These are phyloP conservation scores for Hippocampus barbouri DNA, from an alignment of 2,113 vertebrate genomes.

Conservation along the genomic window DNA sequence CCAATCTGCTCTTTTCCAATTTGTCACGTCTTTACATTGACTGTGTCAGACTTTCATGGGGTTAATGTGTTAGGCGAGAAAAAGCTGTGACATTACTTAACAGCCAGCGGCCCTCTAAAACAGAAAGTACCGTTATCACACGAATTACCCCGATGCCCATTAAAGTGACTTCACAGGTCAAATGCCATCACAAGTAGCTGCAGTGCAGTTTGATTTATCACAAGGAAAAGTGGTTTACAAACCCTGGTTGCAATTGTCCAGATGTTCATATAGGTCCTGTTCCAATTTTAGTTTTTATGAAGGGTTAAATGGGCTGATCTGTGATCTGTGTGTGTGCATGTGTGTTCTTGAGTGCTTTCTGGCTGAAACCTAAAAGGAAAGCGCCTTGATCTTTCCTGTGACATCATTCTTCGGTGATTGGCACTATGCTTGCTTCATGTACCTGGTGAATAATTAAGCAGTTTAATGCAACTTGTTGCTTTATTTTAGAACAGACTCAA, in stretches of 20 bases:
- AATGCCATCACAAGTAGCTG: slow-evolving; percentile 35
- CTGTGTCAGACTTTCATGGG: slow-evolving; percentile 29
- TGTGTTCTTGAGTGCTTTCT: slow-evolving; percentile 13
- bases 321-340: neutral
- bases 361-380: slow-evolving; percentile 31
- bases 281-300: slow-evolving; percentile 19
- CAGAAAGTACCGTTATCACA: slow-evolving; percentile 35
- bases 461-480: slow-evolving; percentile 27
- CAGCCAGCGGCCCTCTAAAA: slow-evolving; percentile 41
- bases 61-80: slow-evolving; percentile 44
- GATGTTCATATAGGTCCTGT: slow-evolving; percentile 13
- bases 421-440: slow-evolving; percentile 33
- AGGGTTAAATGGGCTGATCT: slow-evolving; percentile 1
- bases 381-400: slow-evolving; percentile 38
- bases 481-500: slow-evolving; percentile 26
- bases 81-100: slow-evolving; percentile 37
- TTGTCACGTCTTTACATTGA: slow-evolving; percentile 29
- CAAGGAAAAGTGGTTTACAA: slow-evolving; percentile 17
- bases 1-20: slow-evolving; percentile 18
- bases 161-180: slow-evolving; percentile 29
- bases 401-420: slow-evolving; percentile 56
- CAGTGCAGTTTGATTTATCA: slow-evolving; percentile 24
- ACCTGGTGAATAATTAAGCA: slow-evolving; percentile 42
- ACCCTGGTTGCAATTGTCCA: slow-evolving; percentile 6
- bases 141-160: slow-evolving; percentile 44